Base-by-base conservation (phyloP, 2,888 invertebrate species). In the Sepiola atlantica region DNA sequence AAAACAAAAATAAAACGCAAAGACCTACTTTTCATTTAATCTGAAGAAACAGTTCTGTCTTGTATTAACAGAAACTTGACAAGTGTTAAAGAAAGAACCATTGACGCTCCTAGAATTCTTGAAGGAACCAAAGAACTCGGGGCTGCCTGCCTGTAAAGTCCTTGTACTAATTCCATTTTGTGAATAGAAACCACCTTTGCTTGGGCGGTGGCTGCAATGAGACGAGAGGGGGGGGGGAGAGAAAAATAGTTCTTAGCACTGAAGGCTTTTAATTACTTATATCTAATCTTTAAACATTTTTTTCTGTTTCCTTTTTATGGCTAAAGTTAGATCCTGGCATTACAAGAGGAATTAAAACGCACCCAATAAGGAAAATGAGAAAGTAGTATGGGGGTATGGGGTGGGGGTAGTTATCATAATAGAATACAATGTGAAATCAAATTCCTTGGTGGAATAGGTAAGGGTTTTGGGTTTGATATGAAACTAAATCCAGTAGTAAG, bases 21-120 rank as follows among this genome's bases (percentile, higher is more conserved):
- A 61, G 61, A 61, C n/a, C 32, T 77, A 32, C 16, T 77, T 77
- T 77, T 32, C 18, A 16, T 77, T 77, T 77, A 77, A 77, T 77
- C 77, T 77, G 32, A 28, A 61, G 61, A 61, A 77, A 77, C 77
- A 77, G 77, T 77, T 77, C 77, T n/a, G 77, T n/a, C n/a, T 77
- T 77, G 77, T 77, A 77, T 77, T 77, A 77, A 77, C 16, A 77
- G 77, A 77, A 77, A 77, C 77, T 14, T 77, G 77, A 77, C 77
- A 77, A 77, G 77, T 77, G 77, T 77, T 77, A 32, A n/a, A 77
- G 77, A 77, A 77, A 77, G 77, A 57, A 57, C n/a, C n/a, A 77
- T 77, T n/a, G n/a, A 32, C 77, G 12, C n/a, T 77, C n/a, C n/a
- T 32, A n/a, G 45, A n/a, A 77, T 14, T 77, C 61, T 61, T 28